Evolutionary conservation across 1,140 invertebrate genomes (phyloP).

Genomic region (Anagrus nilaparvatae): DNA sequence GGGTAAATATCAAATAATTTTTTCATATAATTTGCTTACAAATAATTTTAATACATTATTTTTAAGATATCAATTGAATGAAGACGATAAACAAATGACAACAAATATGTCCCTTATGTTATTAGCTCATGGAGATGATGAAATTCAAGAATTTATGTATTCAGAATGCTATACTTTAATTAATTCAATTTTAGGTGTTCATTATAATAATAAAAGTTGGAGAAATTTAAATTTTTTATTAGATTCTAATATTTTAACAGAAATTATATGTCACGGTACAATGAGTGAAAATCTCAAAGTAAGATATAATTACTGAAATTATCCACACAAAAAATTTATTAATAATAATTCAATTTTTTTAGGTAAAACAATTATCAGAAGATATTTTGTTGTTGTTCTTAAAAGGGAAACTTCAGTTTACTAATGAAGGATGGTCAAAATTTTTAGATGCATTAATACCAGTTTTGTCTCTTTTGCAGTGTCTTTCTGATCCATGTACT

Average conservation of each 20-base stretch:
- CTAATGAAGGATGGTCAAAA: slow-evolving; percentile 47
- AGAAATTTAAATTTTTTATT: slow-evolving; percentile 43
- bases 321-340: slow-evolving; percentile 8
- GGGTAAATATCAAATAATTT: slow-evolving; percentile 10
- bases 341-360: slow-evolving; percentile 17
- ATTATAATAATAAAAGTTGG: slow-evolving; percentile 32
- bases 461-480: slow-evolving; percentile 44
- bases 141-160: slow-evolving; percentile 35
- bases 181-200: slow-evolving; percentile 32
- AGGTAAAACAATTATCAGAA: slow-evolving; percentile 46
- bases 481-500: slow-evolving; percentile 33
- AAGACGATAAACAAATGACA: slow-evolving; percentile 20
- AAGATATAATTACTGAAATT: too few relatives aligned
- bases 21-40: background rate
- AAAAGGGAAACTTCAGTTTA: slow-evolving; percentile 49
- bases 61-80: slow-evolving; percentile 14
- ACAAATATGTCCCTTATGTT: slow-evolving; percentile 28
- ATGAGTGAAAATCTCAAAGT: slow-evolving; percentile 37
- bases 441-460: slow-evolving; percentile 47
- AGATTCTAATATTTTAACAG: slow-evolving; percentile 45
- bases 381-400: slow-evolving; percentile 51
- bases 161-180: slow-evolving; percentile 35
- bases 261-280: slow-evolving; percentile 52
- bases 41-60: background rate
- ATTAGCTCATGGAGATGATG: slow-evolving; percentile 28